Base-by-base conservation (phyloP, 1,140 invertebrate genomes). In the Hylaeus anthracinus region DNA sequence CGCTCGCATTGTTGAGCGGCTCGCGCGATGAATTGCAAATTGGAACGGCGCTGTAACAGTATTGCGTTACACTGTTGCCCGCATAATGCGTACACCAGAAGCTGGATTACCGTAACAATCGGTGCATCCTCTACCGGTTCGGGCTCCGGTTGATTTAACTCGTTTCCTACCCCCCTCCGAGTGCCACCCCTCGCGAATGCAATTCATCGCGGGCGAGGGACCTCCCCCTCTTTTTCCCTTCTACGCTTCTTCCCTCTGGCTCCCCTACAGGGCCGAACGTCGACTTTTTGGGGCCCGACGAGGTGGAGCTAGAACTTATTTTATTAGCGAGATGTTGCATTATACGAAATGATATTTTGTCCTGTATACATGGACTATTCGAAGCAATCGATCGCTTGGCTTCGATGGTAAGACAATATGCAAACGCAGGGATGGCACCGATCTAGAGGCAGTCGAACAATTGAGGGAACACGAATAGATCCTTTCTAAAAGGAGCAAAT, bases 81-180 rank as follows among this genome's bases (percentile, higher is more conserved):
- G 63, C 26, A 72, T 84, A 84, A 82, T 84, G 72, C 73, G 67
- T 84, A 82, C 72, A 41, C 73, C 70, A 82, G 82, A 84, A 77
- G 82, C 79, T 66, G 79, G 79, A 84, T 84, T 84, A 82, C 69
- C 82, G 82, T 84, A 84, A 84, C 79, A 84, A 84, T 84, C 82
- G 79, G 58, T 39, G 79, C 72, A 66, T 83, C 70, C 79, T 84
- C 79, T 73, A 26, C 41, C 78, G 48, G 79, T 45, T 66, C 66
- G 79, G 43, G 45, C 60, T 71, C 55, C 65, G 70, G 56, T 76
- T 81, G 39, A 81, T 81, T 83, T 81, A 70, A 66, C 79, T 71
- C 53, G 72, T 81, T 81, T 72, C 39, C 55, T 58, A 51, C 41
- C 53, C 43, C 26, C 41, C 37, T 4, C 14, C 26, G 26, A 12